phyloP scores from a whole-genome alignment of 2,797 vertebrate genomes.

The Cheracebus regulus region DNA sequence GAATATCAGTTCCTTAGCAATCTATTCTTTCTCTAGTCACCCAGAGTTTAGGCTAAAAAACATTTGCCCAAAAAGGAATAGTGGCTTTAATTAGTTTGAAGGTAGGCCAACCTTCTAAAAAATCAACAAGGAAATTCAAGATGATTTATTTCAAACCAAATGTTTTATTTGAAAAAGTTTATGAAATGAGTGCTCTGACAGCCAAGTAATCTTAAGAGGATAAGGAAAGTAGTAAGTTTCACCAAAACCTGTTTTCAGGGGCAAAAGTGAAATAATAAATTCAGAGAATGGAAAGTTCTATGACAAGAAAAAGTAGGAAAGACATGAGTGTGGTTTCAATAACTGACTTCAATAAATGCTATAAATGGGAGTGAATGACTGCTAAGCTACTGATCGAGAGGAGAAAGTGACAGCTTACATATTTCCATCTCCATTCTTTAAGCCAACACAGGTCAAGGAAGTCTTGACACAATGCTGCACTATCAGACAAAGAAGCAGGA shows the following conservation, averaged over 20 bases:
- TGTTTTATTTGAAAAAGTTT: constrained; percentile 1
- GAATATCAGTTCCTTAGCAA: not conserved
- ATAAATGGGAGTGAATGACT: not conserved
- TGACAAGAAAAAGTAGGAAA: not conserved
- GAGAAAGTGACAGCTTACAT: not conserved
- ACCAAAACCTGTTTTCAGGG: not conserved
- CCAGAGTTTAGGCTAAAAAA: constrained; percentile 3
- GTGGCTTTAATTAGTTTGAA: constrained; percentile 48
- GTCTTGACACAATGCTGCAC: not conserved
- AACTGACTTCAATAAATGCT: not conserved
- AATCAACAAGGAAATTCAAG: constrained; percentile 8
- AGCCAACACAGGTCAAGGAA: not conserved
- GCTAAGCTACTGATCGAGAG: not conserved
- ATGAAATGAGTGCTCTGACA: constrained; percentile 51
- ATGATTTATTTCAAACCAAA: constrained; percentile 56
- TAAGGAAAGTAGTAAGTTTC: constrained; percentile 24
- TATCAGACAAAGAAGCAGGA: not conserved
- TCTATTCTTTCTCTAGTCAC: not conserved
- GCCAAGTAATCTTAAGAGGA: constrained; percentile 45
- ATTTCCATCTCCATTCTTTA: not conserved
- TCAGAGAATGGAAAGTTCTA: not conserved
- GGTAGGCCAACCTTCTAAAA: constrained; percentile 10
- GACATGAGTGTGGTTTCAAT: not conserved
- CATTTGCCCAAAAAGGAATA: not conserved
- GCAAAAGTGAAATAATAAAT: not conserved